Percentiles rank a stretch among this genome's conserved stretches.
These are phyloP conservation scores for Gryllus bimaculatus DNA, from an alignment of 1,140 invertebrate genomes.

Conservation along the genomic window DNA sequence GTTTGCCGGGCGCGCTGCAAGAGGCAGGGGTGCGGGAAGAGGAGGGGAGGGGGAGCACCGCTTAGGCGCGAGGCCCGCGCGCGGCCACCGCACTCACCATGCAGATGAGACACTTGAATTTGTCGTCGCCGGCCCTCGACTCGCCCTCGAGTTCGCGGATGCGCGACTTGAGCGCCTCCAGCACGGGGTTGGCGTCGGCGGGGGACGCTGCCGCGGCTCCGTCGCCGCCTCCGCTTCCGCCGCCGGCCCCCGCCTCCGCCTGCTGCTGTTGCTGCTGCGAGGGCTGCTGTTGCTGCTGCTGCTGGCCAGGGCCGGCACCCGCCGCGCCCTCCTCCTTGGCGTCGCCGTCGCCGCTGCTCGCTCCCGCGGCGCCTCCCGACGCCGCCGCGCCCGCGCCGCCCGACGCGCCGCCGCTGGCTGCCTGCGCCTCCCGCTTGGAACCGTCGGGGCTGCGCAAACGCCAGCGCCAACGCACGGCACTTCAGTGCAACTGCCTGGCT, in stretches of 20 bases:
- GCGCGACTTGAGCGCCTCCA: slow-evolving; percentile 60
- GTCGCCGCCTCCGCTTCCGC: slow-evolving; percentile 37
- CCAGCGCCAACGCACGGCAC: no score
- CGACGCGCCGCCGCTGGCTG: background rate
- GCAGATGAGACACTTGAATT: slow-evolving; percentile 77
- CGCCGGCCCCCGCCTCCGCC: slow-evolving; percentile 38
- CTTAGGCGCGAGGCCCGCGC: no score
- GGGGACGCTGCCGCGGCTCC: slow-evolving; percentile 34
- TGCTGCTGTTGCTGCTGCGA: slow-evolving; percentile 26
- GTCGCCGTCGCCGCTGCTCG: slow-evolving; percentile 18
- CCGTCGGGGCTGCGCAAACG: slow-evolving; percentile 11
- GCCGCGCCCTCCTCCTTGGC: slow-evolving; percentile 30
- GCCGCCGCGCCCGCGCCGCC: background rate
- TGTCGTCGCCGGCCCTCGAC: slow-evolving; percentile 40
- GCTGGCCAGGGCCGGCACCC: background rate
- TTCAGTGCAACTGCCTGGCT: background rate
- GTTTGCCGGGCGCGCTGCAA: no score
- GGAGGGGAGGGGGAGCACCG: no score
- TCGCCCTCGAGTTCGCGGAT: slow-evolving; percentile 55
- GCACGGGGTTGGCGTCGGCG: slow-evolving; percentile 42
- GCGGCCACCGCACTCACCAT: slow-evolving; percentile 48
- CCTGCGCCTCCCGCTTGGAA: background rate
- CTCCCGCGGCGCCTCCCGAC: slow-evolving; percentile 17
- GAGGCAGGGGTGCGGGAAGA: no score
- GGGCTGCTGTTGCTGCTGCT: background rate